phyloP scores from a whole-genome alignment of 2,113 vertebrate genomes.

The Chlorodrepanis virens region DNA sequence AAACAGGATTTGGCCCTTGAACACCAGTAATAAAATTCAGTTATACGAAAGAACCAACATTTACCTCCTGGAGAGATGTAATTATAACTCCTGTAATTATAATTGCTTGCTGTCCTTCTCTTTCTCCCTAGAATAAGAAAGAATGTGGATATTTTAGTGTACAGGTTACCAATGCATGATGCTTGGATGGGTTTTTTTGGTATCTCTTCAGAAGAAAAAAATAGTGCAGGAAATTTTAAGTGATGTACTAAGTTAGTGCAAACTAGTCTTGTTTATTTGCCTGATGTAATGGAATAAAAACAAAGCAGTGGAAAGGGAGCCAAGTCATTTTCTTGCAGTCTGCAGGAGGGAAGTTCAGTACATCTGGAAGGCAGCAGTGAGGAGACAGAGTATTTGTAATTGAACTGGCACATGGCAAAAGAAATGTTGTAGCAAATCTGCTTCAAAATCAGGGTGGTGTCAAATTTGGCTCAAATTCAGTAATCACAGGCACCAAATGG shows the following conservation, averaged over 20 bases:
- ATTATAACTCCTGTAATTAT: not conserved
- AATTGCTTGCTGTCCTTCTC: not conserved
- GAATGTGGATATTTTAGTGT: not conserved
- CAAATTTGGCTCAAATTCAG: not conserved
- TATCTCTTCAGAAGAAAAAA: not conserved
- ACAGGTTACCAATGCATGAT: not conserved
- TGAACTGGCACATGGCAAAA: constrained; percentile 20
- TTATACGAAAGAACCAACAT: not conserved
- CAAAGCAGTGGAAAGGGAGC: not conserved
- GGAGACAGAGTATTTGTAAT: not conserved
- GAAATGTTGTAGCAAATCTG: constrained; percentile 22
- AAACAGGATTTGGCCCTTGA: not conserved
- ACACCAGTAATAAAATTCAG: not conserved
- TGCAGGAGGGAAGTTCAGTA: constrained; percentile 7
- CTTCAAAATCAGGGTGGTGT: not conserved
- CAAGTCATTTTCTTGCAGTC: constrained; percentile 1
- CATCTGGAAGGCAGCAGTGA: constrained; percentile 39
- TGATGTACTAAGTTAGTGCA: not conserved
- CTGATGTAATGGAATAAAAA: not conserved
- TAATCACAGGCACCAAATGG: constrained; percentile 11
- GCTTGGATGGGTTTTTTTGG: not conserved
- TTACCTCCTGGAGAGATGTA: not conserved
- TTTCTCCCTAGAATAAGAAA: not conserved
- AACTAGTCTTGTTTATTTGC: not conserved
- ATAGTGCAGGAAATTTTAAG: not conserved